Evolutionary conservation across 2,888 invertebrate genomes (phyloP), one percentile per base, ranked within the genome.

Genomic region (Leucophenga maculata): DNA sequence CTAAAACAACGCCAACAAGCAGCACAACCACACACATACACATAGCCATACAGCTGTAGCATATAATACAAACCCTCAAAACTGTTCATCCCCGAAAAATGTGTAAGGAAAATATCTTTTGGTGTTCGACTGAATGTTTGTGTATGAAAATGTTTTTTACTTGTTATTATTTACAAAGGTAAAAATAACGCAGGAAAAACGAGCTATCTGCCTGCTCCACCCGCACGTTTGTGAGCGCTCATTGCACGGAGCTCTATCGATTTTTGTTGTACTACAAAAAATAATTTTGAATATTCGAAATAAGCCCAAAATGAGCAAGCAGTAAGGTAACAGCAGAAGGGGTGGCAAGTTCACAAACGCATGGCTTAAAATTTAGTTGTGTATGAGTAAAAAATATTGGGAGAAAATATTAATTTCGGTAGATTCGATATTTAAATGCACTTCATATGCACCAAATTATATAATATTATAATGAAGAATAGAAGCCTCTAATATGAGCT

Each of bases 41-140:
- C 11, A 39, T 73, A 72, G 73, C 77, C n/a, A n/a, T n/a, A 75
- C 71, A 73, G 72, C 77, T 72, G 74, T 78, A 79, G 77, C 22
- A 64, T n/a, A 59, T 13, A 16, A 31, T 55, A 55, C 52, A 52
- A 52, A 16, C 6, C 18, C 52, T 16, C 9, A 16, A 52, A 16
- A 16, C 52, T 18, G 13, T 55, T 54, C 54, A 54, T 18, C 54
- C 54, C 18, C 39, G 39, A 11, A 11, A 39, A 11, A 8, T 9
- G 39, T 39, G 32, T 32, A 6, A 11, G 26, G 2, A 26, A 26
- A 26, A 26, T 26, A 26, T 26, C 26, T 26, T 26, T 26, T 26
- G 26, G 26, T 26, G 26, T 72, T 62, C 8, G 50, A 16, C 72
- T 68, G 68, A 72, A 46, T 72, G 72, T 72, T 72, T 64, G 72